phyloP scores from a whole-genome alignment of 2,888 invertebrate species.

The Synanthedon vespiformis region DNA sequence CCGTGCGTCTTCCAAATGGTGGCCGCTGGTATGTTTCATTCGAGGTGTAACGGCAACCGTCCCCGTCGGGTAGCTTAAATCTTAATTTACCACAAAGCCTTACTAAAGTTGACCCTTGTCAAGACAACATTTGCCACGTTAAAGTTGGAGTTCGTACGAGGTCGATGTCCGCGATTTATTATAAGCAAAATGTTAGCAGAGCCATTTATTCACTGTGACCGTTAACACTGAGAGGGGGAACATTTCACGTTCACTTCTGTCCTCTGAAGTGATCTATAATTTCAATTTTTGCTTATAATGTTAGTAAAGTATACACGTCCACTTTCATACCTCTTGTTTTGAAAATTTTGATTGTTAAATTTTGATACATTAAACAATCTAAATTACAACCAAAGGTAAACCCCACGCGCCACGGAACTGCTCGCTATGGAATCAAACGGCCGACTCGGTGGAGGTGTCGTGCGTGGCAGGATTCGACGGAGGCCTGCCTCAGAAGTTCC shows the following conservation, averaged over 20 bases:
- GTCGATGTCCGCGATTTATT: not conserved
- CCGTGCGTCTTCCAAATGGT: constrained; percentile 92
- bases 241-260: no score
- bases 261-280: no score
- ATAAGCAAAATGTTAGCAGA: not conserved
- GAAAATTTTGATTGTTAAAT: no score
- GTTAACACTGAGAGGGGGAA: not conserved
- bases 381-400: constrained; percentile 68
- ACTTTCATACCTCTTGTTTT: no score
- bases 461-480: constrained; percentile 90
- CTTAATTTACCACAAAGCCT: not conserved
- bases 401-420: constrained; percentile 90
- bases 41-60: not conserved
- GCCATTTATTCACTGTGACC: not conserved
- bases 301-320: no score
- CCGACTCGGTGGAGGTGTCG: constrained; percentile 83
- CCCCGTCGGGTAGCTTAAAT: not conserved
- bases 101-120: not conserved
- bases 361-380: no score
- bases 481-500: constrained; percentile 87
- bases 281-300: no score
- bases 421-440: constrained; percentile 85
- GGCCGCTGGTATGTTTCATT: constrained; percentile 78
- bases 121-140: not conserved
- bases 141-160: not conserved